These are phyloP conservation scores for Troides helena DNA, from an alignment of 2,888 invertebrate genomes.

Conservation along the genomic window DNA sequence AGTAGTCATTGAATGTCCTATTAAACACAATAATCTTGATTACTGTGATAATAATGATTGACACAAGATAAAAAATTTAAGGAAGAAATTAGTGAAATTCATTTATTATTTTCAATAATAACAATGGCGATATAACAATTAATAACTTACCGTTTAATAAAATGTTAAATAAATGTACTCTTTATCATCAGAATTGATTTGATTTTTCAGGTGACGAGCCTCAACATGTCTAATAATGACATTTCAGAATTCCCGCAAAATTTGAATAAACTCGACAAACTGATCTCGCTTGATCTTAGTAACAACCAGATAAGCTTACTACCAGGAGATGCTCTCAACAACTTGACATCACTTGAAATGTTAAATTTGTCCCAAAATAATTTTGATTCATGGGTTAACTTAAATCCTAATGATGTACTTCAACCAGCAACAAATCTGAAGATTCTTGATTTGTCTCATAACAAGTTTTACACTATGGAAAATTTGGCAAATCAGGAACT, in stretches of 20 bases:
- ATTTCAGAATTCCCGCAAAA: constrained; percentile 78
- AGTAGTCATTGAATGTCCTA: too few relatives aligned
- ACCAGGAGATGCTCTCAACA: constrained; percentile 67
- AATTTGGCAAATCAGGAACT: constrained; percentile 71
- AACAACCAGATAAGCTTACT: constrained; percentile 77
- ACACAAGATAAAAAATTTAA: too few relatives aligned
- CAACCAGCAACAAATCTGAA: constrained; percentile 73
- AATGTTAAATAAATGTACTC: too few relatives aligned
- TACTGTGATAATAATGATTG: too few relatives aligned
- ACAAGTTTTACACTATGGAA: constrained; percentile 78
- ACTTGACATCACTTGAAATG: constrained; percentile 77
- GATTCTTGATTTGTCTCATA: constrained; percentile 83
- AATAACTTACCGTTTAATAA: too few relatives aligned
- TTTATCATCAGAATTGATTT: too few relatives aligned
- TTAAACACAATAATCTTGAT: too few relatives aligned
- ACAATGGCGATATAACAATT: too few relatives aligned
- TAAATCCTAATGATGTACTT: constrained; percentile 78
- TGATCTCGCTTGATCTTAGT: constrained; percentile 60
- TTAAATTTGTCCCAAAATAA: constrained; percentile 83
- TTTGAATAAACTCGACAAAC: constrained; percentile 51
- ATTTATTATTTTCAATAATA: too few relatives aligned
- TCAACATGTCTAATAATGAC: constrained; percentile 84
- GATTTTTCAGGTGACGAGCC: constrained; percentile 79
- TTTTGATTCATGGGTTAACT: constrained; percentile 79
- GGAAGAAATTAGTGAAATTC: too few relatives aligned